Percentiles rank a stretch among this genome's conserved stretches.
phyloP scores from a whole-genome alignment of 2,113 vertebrate species.

The Tupaia tana region DNA sequence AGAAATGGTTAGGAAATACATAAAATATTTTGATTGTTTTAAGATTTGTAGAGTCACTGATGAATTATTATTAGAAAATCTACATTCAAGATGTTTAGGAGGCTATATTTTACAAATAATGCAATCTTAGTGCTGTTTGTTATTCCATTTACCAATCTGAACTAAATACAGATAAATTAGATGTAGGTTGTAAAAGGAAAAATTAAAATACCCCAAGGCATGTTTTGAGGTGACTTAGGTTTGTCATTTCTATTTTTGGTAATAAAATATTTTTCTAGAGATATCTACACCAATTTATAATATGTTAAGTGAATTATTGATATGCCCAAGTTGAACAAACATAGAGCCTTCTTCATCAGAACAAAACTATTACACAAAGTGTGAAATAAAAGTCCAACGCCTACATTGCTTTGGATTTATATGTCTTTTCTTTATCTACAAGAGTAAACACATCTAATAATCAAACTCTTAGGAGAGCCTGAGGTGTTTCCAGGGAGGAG shows the following conservation, averaged over 20 bases:
- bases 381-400: neutral
- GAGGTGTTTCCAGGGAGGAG: neutral
- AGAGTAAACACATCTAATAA: neutral
- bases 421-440: neutral
- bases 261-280: conserved; percentile 24
- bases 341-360: neutral
- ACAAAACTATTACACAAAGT: neutral
- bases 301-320: neutral
- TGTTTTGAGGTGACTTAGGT: neutral
- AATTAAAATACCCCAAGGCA: neutral
- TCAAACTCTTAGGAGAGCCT: neutral
- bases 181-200: neutral
- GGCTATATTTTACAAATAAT: neutral
- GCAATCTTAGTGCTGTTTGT: neutral
- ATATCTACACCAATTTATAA: neutral
- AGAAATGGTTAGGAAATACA: neutral
- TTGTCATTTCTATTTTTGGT: neutral
- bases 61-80: conserved; percentile 13
- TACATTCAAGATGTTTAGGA: neutral
- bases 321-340: neutral
- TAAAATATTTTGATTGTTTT: neutral
- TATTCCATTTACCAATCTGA: conserved; percentile 18
- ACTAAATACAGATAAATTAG: neutral
- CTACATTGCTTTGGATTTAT: neutral
- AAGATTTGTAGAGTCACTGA: neutral